Evolutionary conservation across 2,888 invertebrate species (phyloP), one percentile per base, ranked within the genome.

Genomic region (Tetragnatha montana): DNA sequence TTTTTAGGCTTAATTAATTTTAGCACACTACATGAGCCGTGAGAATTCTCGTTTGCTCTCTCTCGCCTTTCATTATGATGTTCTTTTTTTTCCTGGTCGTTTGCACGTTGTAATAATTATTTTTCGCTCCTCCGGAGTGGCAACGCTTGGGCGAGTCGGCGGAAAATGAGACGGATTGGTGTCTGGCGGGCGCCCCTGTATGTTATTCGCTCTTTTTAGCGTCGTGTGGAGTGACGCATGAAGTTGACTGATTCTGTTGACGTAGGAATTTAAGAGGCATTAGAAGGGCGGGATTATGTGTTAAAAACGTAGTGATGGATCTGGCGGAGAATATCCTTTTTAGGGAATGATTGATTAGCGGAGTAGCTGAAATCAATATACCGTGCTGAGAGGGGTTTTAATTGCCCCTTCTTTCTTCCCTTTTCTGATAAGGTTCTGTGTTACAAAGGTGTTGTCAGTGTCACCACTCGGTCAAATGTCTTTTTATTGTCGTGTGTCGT

Each of bases 1-100:
- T 79, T 88, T 81, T 76, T 88, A 88, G 60, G 70, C 76, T 81
- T 88, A 88, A 88, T 88, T 88, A 88, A 88, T 88, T 82, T 88
- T 76, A 82, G 87, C 81, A 76, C 70, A 80, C 70, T 88, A 88
- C 87, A 88, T 88, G 87, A 88, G 76, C 78, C 87, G 82, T 88
- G 87, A 88, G 81, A 76, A 88, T 81, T 60, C 35, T 49, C 35
- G 51, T 50, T 22, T 76, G 22, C 21, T 68, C 71, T 79, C 70
- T 70, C 71, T 81, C 6, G 22, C 8, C 22, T 71, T 51, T 17
- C 17, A 17, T 60, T 60, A 60, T 35, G 35, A 35, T 35, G 35
- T 35, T 35, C 35, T 35, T 35, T 35, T 35, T 35, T 35, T 35
- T 35, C 35, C 35, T 35, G 35, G 35, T 35, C 35, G 35, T 35